Conservation (phyloP, 2,888 invertebrate species). For the Emmelina monodactyla region DNA sequence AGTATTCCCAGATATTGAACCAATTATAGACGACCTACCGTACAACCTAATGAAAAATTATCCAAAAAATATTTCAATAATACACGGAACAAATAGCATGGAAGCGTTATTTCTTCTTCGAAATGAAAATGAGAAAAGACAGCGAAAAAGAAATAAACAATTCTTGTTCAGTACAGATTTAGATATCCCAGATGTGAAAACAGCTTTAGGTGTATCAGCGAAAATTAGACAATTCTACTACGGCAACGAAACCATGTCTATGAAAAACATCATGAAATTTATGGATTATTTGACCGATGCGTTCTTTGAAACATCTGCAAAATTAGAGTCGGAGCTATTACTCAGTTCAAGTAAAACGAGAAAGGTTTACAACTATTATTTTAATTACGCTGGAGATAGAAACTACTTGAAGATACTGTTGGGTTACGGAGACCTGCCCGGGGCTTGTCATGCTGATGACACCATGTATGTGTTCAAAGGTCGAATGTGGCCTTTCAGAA, state of each 20-base stretch:
- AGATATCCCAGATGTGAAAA: conserved; percentile 30
- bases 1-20: conserved; percentile 31
- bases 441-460: conserved; percentile 51
- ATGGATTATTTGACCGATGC: conserved; percentile 41
- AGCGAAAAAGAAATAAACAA: conserved; percentile 27
- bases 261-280: conserved; percentile 33
- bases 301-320: conserved; percentile 44
- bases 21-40: conserved; percentile 39
- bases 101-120: conserved; percentile 36
- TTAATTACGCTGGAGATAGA: conserved; percentile 40
- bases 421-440: conserved; percentile 26
- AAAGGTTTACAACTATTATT: conserved; percentile 40
- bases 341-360: conserved; percentile 19
- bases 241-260: conserved; percentile 42
- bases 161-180: conserved; percentile 50
- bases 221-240: conserved; percentile 47
- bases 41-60: conserved; percentile 34
- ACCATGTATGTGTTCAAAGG: conserved; percentile 41
- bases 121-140: conserved; percentile 23
- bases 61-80: conserved; percentile 27
- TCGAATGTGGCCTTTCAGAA: conserved; percentile 31
- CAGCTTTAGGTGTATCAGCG: conserved; percentile 26
- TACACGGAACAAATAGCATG: conserved; percentile 38
- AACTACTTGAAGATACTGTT: conserved; percentile 33
- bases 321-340: conserved; percentile 33